Conservation (phyloP, 2,888 invertebrate species). For the Hylaea fasciaria region DNA sequence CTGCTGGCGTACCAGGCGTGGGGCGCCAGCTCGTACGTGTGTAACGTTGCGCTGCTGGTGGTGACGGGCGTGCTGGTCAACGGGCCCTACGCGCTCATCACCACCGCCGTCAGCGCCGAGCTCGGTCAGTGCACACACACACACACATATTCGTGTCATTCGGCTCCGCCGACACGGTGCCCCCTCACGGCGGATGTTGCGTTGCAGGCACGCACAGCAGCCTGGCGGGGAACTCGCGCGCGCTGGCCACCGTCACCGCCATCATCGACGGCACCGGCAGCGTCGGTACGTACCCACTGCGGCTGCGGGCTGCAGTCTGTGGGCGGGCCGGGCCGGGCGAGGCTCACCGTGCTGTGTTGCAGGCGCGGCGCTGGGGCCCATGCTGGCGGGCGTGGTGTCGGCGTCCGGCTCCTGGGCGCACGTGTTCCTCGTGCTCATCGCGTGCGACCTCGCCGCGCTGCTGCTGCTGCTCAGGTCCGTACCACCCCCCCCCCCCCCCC, state of each 20-base stretch:
- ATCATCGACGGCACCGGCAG: constrained; percentile 99
- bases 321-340: no score
- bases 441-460: constrained; percentile 91
- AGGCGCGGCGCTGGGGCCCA: constrained; percentile 95
- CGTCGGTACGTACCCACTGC: constrained; percentile 84
- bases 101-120: constrained; percentile 98
- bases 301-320: neutral
- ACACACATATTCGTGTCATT: neutral
- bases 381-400: constrained; percentile 93
- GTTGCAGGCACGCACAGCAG: constrained; percentile 90
- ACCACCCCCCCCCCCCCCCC: no score
- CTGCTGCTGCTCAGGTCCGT: constrained; percentile 85
- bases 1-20: constrained; percentile 91
- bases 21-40: constrained; percentile 85
- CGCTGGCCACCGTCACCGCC: constrained; percentile 98
- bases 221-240: constrained; percentile 93
- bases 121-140: constrained; percentile 80
- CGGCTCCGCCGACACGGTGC: no score
- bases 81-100: constrained; percentile 98
- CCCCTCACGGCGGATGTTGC: no score
- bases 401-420: constrained; percentile 89
- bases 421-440: constrained; percentile 96
- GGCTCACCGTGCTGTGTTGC: neutral
- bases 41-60: constrained; percentile 88
- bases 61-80: constrained; percentile 94